phyloP scores from a whole-genome alignment of 2,888 invertebrate genomes.

The Lithophane socia region DNA sequence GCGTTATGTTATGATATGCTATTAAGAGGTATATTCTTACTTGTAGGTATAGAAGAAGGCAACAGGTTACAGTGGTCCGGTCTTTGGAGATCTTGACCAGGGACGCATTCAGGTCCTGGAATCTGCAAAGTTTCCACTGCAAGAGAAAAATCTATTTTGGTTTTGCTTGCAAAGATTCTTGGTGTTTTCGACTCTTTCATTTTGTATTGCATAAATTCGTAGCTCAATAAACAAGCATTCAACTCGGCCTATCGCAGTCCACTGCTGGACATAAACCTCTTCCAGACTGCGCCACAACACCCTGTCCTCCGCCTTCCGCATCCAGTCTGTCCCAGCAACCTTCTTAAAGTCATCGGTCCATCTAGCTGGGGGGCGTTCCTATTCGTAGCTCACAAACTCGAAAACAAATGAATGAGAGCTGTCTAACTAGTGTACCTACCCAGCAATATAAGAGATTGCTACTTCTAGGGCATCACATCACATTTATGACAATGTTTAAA shows the following conservation, averaged over 20 bases:
- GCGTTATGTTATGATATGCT: no score
- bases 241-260: no score
- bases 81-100: not conserved
- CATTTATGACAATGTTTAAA: not conserved
- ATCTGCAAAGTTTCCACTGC: not conserved
- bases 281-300: no score
- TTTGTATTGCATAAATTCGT: not conserved
- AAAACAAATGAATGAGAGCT: not conserved
- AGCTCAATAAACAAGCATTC: no score
- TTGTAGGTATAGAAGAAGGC: not conserved
- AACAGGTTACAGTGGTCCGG: slow-evolving; percentile 5
- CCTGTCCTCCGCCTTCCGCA: no score
- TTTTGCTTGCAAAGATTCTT: not conserved
- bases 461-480: not conserved
- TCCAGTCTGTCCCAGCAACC: no score
- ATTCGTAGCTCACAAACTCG: not conserved
- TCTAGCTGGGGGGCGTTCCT: no score
- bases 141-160: not conserved
- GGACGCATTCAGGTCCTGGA: slow-evolving; percentile 24
- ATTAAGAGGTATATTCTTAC: not conserved
- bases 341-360: no score
- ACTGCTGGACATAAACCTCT: no score
- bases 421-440: not conserved
- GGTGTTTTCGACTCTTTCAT: not conserved
- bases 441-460: not conserved